Conservation (phyloP, 2,113 vertebrate species). For the Sakesphorus luctuosus region DNA sequence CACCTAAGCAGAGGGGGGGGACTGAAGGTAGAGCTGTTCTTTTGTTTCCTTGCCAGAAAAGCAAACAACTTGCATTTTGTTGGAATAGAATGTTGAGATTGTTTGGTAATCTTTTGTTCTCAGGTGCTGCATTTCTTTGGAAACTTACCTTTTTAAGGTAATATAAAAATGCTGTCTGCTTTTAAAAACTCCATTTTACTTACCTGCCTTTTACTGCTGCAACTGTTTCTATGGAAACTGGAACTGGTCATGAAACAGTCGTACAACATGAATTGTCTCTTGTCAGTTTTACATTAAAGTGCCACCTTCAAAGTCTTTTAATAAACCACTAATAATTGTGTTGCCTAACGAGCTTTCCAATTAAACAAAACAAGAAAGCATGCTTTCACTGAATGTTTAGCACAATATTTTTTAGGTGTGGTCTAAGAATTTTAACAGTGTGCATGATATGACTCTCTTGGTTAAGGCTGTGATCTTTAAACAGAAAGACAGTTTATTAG, state of each 20-base stretch:
- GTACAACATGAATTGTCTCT: conserved; percentile 33
- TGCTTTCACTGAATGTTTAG: not conserved
- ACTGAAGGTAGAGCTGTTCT: not conserved
- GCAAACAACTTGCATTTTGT: not conserved
- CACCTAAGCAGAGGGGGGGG: not conserved
- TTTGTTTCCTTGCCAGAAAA: not conserved
- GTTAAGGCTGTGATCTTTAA: conserved; percentile 57
- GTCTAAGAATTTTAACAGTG: conserved; percentile 53
- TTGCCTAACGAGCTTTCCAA: not conserved
- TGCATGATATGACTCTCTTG: conserved; percentile 37
- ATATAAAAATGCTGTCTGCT: not conserved
- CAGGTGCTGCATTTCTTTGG: not conserved
- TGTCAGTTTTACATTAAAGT: not conserved
- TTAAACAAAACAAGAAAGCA: conserved; percentile 28
- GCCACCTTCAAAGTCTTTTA: conserved; percentile 19
- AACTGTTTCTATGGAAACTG: conserved; percentile 63
- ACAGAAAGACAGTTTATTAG: conserved; percentile 69
- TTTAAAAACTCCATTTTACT: conserved; percentile 41
- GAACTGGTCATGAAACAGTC: conserved; percentile 8
- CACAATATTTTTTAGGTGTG: conserved; percentile 57
- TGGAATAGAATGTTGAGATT: not conserved
- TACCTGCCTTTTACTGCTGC: conserved; percentile 12
- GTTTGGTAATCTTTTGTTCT: not conserved
- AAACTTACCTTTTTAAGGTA: not conserved
- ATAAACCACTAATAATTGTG: conserved; percentile 26